Percentiles rank a stretch among this genome's conserved stretches.
phyloP scores from a whole-genome alignment of 2,113 vertebrate genomes.

The Cynocephalus volans region DNA sequence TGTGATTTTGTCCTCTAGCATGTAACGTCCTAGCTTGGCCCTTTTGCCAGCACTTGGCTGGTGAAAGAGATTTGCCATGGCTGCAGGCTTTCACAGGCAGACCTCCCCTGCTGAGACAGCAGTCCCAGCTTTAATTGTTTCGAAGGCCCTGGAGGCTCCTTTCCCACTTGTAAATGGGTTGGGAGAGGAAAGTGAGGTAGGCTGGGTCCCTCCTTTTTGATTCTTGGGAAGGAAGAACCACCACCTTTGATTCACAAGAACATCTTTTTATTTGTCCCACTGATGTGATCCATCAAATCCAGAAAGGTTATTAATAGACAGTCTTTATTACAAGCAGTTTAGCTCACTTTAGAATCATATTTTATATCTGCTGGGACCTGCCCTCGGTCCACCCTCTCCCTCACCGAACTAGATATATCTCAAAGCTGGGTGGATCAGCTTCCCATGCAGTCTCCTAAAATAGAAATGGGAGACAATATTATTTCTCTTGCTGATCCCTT shows the following conservation, averaged over 20 bases:
- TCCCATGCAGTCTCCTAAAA: slow-evolving; percentile 41
- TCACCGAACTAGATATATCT: slow-evolving; percentile 73
- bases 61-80: slow-evolving; percentile 54
- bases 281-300: slow-evolving; percentile 64
- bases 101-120: slow-evolving; percentile 44
- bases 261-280: slow-evolving; percentile 80
- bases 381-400: slow-evolving; percentile 69
- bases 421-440: slow-evolving; percentile 69
- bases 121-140: slow-evolving; percentile 55
- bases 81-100: slow-evolving; percentile 63
- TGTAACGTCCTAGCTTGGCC: neutral
- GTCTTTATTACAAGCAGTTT: slow-evolving; percentile 81
- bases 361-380: slow-evolving; percentile 81
- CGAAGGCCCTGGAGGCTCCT: slow-evolving; percentile 1
- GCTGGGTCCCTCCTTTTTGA: slow-evolving; percentile 33
- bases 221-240: neutral
- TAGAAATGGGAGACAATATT: neutral
- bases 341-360: slow-evolving; percentile 76
- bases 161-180: slow-evolving; percentile 53
- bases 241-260: slow-evolving; percentile 35
- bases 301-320: slow-evolving; percentile 77
- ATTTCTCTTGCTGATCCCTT: neutral
- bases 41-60: slow-evolving; percentile 44
- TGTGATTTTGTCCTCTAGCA: neutral
- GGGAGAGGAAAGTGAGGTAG: slow-evolving; percentile 2